Evolutionary conservation across 2,888 invertebrate species (phyloP).

Genomic region (Euproctis similis): DNA sequence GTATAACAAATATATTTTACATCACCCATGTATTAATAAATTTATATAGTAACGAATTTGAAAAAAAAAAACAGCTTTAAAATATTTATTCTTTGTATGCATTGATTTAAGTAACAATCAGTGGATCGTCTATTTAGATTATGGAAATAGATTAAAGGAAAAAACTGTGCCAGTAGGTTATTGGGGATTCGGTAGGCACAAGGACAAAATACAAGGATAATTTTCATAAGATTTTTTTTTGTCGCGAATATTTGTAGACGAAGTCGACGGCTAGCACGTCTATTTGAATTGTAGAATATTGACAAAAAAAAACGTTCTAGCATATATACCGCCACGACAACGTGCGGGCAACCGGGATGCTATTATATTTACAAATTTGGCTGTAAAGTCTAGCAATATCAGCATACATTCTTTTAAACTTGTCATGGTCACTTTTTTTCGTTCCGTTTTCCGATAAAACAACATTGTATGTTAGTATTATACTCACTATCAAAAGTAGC

Average conservation of each 20-base stretch:
- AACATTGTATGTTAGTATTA: too few relatives aligned
- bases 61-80: too few relatives aligned
- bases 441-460: too few relatives aligned
- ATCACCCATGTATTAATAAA: too few relatives aligned
- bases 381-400: slow-evolving; percentile 20
- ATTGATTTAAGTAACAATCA: too few relatives aligned
- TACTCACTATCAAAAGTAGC: too few relatives aligned
- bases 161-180: slow-evolving; percentile 60
- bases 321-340: slow-evolving; percentile 33
- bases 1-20: too few relatives aligned
- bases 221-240: slow-evolving; percentile 32
- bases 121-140: too few relatives aligned
- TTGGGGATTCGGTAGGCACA: slow-evolving; percentile 32
- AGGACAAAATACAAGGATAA: slow-evolving; percentile 27
- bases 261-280: slow-evolving; percentile 19
- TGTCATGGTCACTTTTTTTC: background rate
- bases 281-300: slow-evolving; percentile 60
- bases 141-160: too few relatives aligned
- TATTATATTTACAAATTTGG: slow-evolving; percentile 56
- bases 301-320: too few relatives aligned
- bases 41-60: too few relatives aligned
- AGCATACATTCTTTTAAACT: slow-evolving; percentile 4
- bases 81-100: too few relatives aligned
- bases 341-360: slow-evolving; percentile 6
- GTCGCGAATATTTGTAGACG: slow-evolving; percentile 20